A percentile compares a stretch with the other conserved stretches of the same genome.
Evolutionary conservation across 2,113 vertebrate species (phyloP).

Genomic region (Clinocottus analis): DNA sequence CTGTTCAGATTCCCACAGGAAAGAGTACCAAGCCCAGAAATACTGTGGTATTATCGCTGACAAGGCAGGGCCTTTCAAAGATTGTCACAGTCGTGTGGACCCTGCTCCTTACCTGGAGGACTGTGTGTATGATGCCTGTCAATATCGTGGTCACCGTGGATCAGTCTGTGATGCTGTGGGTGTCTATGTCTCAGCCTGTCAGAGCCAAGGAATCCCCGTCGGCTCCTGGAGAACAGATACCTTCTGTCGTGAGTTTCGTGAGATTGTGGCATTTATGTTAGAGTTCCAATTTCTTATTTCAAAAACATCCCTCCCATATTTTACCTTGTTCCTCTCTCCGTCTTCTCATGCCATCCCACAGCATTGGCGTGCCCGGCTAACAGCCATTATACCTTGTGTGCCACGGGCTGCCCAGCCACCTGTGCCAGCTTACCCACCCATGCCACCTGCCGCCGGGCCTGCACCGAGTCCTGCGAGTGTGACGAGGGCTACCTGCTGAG

Average conservation of each 20-base stretch:
- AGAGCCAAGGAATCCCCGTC: slow-evolving; percentile 63
- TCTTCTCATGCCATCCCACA: slow-evolving; percentile 56
- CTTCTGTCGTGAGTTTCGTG: slow-evolving; percentile 81
- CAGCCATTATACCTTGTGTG: slow-evolving; percentile 84
- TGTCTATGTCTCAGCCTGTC: slow-evolving; percentile 73
- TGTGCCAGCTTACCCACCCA: slow-evolving; percentile 68
- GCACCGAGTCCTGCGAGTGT: slow-evolving; percentile 85
- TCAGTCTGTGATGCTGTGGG: slow-evolving; percentile 71
- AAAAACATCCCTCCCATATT: not conserved
- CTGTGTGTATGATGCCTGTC: slow-evolving; percentile 76
- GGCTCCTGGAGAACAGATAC: slow-evolving; percentile 65
- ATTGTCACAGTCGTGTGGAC: slow-evolving; percentile 66
- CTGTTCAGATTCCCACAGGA: slow-evolving; percentile 59
- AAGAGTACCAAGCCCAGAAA: slow-evolving; percentile 38
- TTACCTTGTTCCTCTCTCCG: not conserved
- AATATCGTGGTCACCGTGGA: slow-evolving; percentile 56
- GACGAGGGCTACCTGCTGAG: slow-evolving; percentile 78
- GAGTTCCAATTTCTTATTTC: not conserved
- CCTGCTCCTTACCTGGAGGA: slow-evolving; percentile 69
- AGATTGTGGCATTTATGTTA: not conserved
- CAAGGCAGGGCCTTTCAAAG: slow-evolving; percentile 70
- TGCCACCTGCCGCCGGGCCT: slow-evolving; percentile 66
- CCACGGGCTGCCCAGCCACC: slow-evolving; percentile 70
- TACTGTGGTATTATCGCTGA: slow-evolving; percentile 77
- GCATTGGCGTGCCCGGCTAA: slow-evolving; percentile 81